Evolutionary conservation across 2,113 vertebrate genomes (phyloP), one percentile per base, ranked within the genome.

Genomic region (Plotosus lineatus): DNA sequence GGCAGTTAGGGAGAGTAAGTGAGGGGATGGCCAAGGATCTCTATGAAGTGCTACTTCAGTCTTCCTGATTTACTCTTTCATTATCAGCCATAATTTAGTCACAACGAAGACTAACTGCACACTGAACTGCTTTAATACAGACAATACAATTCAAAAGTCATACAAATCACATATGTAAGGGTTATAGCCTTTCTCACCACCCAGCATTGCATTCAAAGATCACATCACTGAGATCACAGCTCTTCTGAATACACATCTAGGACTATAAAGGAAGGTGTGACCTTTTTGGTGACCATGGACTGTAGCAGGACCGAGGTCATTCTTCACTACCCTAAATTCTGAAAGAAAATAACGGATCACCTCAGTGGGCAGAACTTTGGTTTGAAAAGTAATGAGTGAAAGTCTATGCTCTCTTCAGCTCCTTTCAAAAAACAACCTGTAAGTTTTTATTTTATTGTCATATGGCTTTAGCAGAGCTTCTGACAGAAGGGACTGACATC

Each of bases 11-110:
- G 38, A 36, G 44, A 69, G 71, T 53, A 76, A 71, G 60, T 73
- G 33, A 81, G 61, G 33, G 40, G 76, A 78, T 61, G 53, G 56
- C 79, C 71, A 46, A 50, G 8, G 26, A 66, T 75, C 38, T 81
- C 46, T 40, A n/a, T n/a, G n/a, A n/a, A n/a, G 58, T 36, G 9
- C 69, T 40, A 51, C 42, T 44, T 82, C 76, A 66, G 79, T 46
- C 68, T 72, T 26, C 75, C 69, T 51, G 84, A 82, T 82, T 85
- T 85, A 85, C 73, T 79, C 42, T 68, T 56, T 78, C 63, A 79
- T 82, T 82, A 85, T 58, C 61, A 61, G 80, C 80, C 42, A 76
- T 76, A 85, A 75, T 55, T 79, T 56, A 82, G 77, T 76, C 14
- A 3, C 71, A 44, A 36, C 76, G 80, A 85, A 46, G 50, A 75